These are phyloP conservation scores for Lasioglossum albipes DNA, from an alignment of 1,140 invertebrate genomes.

Conservation along the genomic window DNA sequence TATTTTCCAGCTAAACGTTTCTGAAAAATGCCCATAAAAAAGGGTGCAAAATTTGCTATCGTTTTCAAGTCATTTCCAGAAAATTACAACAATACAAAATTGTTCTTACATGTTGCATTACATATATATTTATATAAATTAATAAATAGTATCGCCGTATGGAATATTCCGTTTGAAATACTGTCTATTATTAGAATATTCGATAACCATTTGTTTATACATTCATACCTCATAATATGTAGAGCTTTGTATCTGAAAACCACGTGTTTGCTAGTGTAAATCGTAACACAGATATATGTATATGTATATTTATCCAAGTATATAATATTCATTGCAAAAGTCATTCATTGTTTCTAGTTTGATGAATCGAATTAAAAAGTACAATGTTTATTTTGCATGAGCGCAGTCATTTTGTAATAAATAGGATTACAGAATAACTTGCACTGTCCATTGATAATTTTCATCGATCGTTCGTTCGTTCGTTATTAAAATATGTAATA, in stretches of 20 bases:
- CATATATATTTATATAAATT: slow-evolving; percentile 54
- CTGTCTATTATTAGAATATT: slow-evolving; percentile 51
- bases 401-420: background rate
- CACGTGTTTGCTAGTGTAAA: slow-evolving; percentile 16
- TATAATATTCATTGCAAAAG: slow-evolving; percentile 23
- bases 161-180: slow-evolving; percentile 67
- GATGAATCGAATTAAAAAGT: background rate
- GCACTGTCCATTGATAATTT: background rate
- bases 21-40: slow-evolving; percentile 19
- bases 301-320: background rate
- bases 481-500: background rate
- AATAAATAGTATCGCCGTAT: slow-evolving; percentile 66
- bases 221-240: slow-evolving; percentile 25
- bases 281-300: background rate
- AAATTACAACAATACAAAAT: slow-evolving; percentile 42
- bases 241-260: slow-evolving; percentile 54
- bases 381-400: background rate
- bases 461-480: background rate
- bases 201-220: slow-evolving; percentile 51
- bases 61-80: slow-evolving; percentile 9
- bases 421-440: background rate
- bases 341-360: slow-evolving; percentile 7
- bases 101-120: slow-evolving; percentile 31
- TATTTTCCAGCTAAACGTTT: background rate
- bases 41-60: slow-evolving; percentile 5